Percentiles rank a stretch among this genome's conserved stretches.
Evolutionary conservation across 1,140 invertebrate species (phyloP).

Genomic region (Atta colombica): DNA sequence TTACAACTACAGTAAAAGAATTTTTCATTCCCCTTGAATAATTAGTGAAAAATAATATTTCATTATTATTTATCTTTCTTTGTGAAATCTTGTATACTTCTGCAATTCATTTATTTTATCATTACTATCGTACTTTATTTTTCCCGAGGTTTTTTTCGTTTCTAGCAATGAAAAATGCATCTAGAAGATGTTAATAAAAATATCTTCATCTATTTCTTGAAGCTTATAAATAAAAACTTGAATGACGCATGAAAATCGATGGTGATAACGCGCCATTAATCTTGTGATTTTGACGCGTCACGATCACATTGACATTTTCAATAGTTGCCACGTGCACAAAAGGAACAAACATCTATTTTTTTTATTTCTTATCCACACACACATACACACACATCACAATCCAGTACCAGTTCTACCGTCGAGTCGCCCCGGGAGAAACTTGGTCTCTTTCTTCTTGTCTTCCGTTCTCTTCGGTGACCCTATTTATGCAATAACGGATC

Average conservation of each 20-base stretch:
- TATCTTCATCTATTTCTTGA: conserved; percentile 1
- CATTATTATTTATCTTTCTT: neutral
- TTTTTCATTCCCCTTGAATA: neutral
- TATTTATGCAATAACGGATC: conserved; percentile 48
- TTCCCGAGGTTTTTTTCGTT: neutral
- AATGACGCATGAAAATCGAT: neutral
- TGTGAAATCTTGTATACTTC: neutral
- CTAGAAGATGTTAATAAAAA: conserved; percentile 13
- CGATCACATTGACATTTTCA: conserved; percentile 52
- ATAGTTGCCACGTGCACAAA: conserved; percentile 33
- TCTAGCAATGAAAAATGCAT: neutral
- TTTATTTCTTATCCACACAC: conserved; percentile 10
- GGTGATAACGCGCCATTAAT: conserved; percentile 35
- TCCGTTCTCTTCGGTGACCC: conserved; percentile 38
- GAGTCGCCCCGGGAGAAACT: conserved; percentile 18
- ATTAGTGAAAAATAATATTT: neutral
- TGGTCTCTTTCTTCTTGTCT: conserved; percentile 50
- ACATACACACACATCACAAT: neutral
- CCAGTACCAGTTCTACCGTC: conserved; percentile 4
- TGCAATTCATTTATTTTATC: neutral
- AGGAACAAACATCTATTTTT: conserved; percentile 20
- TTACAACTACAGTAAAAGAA: neutral
- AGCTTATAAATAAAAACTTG: conserved; percentile 1
- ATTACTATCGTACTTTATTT: neutral
- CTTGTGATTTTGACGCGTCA: conserved; percentile 47